Conservation (phyloP, 2,888 invertebrate genomes). For the Temnothorax rugatulus region DNA sequence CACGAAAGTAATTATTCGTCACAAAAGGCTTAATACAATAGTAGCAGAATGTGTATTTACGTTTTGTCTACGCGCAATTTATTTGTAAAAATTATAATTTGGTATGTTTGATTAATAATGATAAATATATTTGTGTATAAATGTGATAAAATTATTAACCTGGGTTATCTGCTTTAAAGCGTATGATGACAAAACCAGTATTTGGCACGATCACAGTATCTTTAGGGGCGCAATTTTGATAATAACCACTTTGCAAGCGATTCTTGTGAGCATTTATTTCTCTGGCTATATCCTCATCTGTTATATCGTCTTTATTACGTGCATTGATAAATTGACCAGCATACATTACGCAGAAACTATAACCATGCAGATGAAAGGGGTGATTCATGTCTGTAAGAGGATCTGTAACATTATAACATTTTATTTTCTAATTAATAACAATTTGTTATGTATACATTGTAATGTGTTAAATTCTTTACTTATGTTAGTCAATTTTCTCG, state of each 20-base stretch:
- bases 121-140: constrained; percentile 2
- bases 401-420: constrained; percentile 67
- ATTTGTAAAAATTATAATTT: no score
- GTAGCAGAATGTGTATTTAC: neutral
- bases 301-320: neutral
- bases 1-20: no score
- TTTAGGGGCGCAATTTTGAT: constrained; percentile 84
- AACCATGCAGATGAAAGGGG: constrained; percentile 86
- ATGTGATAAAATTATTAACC: constrained; percentile 77
- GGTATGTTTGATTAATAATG: neutral
- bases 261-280: constrained; percentile 80
- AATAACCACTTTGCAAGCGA: constrained; percentile 82
- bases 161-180: constrained; percentile 86
- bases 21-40: neutral
- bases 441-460: neutral
- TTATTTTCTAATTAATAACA: neutral
- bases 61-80: neutral
- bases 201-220: constrained; percentile 87
- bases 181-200: constrained; percentile 86
- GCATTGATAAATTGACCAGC: constrained; percentile 76
- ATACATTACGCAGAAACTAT: constrained; percentile 83
- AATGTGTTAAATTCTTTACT: no score
- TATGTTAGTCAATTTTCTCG: no score
- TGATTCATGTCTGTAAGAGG: constrained; percentile 72
- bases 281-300: constrained; percentile 57